Evolutionary conservation across 2,797 vertebrate species (phyloP), one percentile per base, ranked within the genome.

Genomic region (Sphenodon punctatus): DNA sequence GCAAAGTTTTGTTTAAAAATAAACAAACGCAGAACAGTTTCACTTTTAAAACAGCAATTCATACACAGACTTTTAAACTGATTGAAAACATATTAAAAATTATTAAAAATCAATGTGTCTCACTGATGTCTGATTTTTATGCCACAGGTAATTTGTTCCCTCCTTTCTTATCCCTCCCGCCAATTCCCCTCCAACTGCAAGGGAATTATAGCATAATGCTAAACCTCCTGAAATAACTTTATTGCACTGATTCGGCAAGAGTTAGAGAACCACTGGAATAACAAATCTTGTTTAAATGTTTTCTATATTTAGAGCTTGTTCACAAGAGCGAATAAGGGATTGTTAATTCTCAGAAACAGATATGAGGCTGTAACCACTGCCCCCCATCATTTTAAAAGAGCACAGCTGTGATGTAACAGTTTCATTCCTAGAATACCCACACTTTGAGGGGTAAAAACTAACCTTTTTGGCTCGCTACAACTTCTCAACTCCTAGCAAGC

Each of bases 1-100:
- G 69, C 92, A 73, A 94, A 30, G 86, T 32, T 70, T 11, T 64
- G 67, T 87, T 94, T 91, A 78, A 91, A 88, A 92, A 85, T 43
- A 88, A 91, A 91, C 17, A 23, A 15, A 72, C 49, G 74, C 10
- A 78, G 19, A 68, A 10, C 42, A 30, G 15, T 71, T 38, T 75
- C 48, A 67, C 48, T 70, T 84, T 65, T 67, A 53, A 88, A 86
- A 64, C 63, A 93, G 75, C 75, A 93, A 71, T 91, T 0, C 68
- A 67, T 15, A 42, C 79, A 14, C 43, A 82, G 59, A 67, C 75
- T 85, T 82, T 56, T 27, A 36, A 36, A 88, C 23, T 20, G 9
- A 32, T 63, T 22, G 70, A 85, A 66, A 92, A 66, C 72, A 75
- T 63, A n/a, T 75, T 74, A 78, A 67, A 41, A 42, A 84, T 45